Percentiles rank a stretch among this genome's conserved stretches.
Conservation (phyloP, 2,113 vertebrate genomes). For the Heterochromis multidens region DNA sequence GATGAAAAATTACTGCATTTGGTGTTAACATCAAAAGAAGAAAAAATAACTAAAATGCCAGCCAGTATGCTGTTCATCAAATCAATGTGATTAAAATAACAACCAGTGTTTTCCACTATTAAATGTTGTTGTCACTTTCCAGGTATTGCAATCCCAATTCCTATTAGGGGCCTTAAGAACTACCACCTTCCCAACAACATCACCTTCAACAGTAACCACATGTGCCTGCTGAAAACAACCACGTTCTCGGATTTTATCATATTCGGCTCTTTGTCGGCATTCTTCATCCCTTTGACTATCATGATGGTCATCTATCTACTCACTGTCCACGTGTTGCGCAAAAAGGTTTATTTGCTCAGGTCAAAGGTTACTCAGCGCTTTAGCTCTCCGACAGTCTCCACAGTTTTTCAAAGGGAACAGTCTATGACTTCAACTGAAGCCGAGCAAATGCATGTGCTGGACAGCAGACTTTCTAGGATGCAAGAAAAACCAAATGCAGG, state of each 20-base stretch:
- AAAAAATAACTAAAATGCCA: not conserved
- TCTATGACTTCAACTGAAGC: constrained; percentile 56
- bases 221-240: constrained; percentile 81
- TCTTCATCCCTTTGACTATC: constrained; percentile 92
- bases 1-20: not conserved
- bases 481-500: constrained; percentile 27
- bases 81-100: not conserved
- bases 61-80: not conserved
- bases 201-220: constrained; percentile 82
- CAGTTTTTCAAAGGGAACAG: constrained; percentile 83
- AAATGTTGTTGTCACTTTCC: constrained; percentile 33
- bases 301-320: constrained; percentile 96
- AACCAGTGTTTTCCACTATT: not conserved
- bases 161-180: constrained; percentile 86
- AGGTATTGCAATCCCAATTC: constrained; percentile 95
- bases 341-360: constrained; percentile 88
- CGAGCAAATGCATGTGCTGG: constrained; percentile 80
- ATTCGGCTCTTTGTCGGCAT: constrained; percentile 89
- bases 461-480: constrained; percentile 63
- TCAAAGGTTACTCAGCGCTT: constrained; percentile 82
- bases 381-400: constrained; percentile 80
- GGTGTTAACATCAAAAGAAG: not conserved
- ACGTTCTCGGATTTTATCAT: constrained; percentile 89
- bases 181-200: constrained; percentile 65
- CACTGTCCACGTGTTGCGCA: constrained; percentile 87